phyloP scores from a whole-genome alignment of 2,113 vertebrate species.

The Sceloporus tristichus region DNA sequence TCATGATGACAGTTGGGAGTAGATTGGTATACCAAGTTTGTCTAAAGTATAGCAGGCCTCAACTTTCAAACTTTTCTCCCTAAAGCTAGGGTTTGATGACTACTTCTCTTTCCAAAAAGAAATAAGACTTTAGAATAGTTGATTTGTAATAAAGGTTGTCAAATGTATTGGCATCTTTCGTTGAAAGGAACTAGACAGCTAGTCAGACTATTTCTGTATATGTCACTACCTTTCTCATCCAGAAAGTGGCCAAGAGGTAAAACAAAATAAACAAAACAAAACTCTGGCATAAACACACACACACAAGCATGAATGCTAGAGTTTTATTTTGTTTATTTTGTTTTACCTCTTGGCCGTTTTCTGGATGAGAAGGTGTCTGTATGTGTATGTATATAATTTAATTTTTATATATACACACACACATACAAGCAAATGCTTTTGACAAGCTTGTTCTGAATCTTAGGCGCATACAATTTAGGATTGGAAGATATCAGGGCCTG shows the following conservation, averaged over 20 bases:
- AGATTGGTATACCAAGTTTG: slow-evolving; percentile 25
- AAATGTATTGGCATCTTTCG: slow-evolving; percentile 13
- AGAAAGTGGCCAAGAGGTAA: not conserved
- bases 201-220: not conserved
- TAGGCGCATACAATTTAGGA: no score
- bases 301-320: not conserved
- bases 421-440: no score
- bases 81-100: slow-evolving; percentile 1
- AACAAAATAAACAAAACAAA: not conserved
- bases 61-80: slow-evolving; percentile 22
- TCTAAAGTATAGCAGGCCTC: slow-evolving; percentile 31
- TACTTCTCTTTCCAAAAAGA: not conserved
- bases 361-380: not conserved
- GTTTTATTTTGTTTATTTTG: not conserved
- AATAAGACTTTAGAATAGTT: not conserved
- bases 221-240: not conserved
- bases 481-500: no score
- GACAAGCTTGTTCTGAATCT: no score
- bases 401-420: no score
- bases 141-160: slow-evolving; percentile 13
- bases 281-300: not conserved
- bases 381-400: no score
- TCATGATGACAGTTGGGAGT: slow-evolving; percentile 49
- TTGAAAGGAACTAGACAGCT: not conserved
- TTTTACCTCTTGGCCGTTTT: not conserved